Conservation (phyloP, 1,140 invertebrate species). For the Drosophila yakuba region DNA sequence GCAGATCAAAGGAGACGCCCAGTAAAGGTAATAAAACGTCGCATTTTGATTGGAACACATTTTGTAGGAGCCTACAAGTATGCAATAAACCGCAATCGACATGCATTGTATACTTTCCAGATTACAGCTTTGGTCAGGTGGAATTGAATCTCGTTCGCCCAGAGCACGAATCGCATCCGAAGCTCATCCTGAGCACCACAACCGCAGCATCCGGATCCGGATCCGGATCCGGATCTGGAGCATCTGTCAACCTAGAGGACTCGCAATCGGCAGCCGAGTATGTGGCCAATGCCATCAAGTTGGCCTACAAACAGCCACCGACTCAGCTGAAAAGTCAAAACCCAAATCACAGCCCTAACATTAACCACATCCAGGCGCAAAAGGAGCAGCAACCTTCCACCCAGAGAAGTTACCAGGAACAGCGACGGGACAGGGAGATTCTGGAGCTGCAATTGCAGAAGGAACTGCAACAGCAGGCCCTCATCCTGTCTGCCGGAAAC, state of each 20-base stretch:
- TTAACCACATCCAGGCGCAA: constrained; percentile 7
- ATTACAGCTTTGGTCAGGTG: constrained; percentile 68
- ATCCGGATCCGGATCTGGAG: constrained; percentile 2
- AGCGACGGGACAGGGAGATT: constrained; percentile 38
- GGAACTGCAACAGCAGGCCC: constrained; percentile 45
- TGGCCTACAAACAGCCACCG: constrained; percentile 72
- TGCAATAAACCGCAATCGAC: background rate
- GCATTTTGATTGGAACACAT: background rate
- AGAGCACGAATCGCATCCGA: constrained; percentile 57
- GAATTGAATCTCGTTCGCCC: constrained; percentile 74
- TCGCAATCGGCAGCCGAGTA: constrained; percentile 79
- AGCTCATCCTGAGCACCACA: constrained; percentile 52
- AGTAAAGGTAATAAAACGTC: constrained; percentile 25
- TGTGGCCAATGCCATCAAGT: constrained; percentile 77
- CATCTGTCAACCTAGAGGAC: constrained; percentile 58
- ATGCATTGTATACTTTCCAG: constrained; percentile 21
- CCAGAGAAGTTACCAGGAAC: constrained; percentile 28
- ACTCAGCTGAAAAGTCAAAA: constrained; percentile 12
- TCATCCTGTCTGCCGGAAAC: constrained; percentile 37
- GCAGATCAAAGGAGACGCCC: constrained; percentile 40
- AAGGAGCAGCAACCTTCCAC: constrained; percentile 12
- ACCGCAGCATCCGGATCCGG: constrained; percentile 29
- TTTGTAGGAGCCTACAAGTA: background rate
- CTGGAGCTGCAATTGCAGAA: constrained; percentile 48
- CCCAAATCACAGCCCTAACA: background rate